phyloP scores from a whole-genome alignment of 2,797 vertebrate genomes.

The Vespertilio murinus region DNA sequence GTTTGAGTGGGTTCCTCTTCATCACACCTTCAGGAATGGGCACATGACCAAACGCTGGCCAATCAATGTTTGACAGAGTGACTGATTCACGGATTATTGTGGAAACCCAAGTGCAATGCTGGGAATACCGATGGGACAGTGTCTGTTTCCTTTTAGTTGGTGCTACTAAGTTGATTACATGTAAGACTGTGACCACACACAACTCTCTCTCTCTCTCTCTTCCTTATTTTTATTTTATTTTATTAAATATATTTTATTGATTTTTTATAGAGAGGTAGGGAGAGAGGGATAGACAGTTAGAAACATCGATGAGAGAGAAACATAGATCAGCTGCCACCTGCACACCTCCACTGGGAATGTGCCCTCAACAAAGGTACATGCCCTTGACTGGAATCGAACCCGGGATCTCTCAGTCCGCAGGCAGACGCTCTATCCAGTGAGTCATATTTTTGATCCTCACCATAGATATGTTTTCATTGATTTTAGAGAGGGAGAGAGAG shows the following conservation, averaged over 20 bases:
- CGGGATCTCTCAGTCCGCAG: too few species aligned
- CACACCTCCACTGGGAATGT: too few species aligned
- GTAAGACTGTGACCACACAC: not conserved
- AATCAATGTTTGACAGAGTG: not conserved
- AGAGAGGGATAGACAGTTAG: too few species aligned
- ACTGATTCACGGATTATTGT: not conserved
- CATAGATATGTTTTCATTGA: not conserved
- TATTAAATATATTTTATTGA: too few species aligned
- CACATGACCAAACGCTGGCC: not conserved
- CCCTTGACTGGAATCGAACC: too few species aligned
- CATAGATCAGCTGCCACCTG: too few species aligned
- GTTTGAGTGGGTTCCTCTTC: not conserved
- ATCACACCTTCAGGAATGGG: accelerated
- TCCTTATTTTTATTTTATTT: too few species aligned
- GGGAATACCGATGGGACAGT: not conserved
- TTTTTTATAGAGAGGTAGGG: too few species aligned
- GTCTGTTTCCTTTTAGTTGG: not conserved
- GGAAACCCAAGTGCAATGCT: not conserved
- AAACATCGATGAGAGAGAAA: too few species aligned
- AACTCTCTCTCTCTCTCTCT: not conserved
- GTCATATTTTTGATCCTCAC: not conserved
- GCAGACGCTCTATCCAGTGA: too few species aligned
- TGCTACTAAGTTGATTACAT: not conserved
- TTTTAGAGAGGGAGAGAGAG: not conserved
- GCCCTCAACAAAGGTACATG: too few species aligned